Conservation (phyloP, 1,140 invertebrate species). For the Goniozus legneri region DNA sequence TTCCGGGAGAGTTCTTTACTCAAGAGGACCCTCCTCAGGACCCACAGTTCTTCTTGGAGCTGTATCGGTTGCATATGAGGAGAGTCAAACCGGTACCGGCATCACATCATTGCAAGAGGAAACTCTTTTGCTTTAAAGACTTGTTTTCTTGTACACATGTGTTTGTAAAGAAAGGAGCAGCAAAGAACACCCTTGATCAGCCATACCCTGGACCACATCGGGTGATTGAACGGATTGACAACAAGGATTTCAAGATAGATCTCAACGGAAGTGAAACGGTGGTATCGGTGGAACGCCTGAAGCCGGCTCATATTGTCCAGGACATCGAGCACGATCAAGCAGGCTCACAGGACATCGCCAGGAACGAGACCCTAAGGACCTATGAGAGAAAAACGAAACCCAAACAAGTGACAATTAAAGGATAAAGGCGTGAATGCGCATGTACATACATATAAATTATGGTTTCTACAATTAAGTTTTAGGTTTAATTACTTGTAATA, state of each 20-base stretch:
- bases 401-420: no score
- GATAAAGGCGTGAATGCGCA: no score
- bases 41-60: neutral
- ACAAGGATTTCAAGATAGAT: neutral
- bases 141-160: neutral
- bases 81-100: neutral
- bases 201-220: neutral
- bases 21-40: neutral
- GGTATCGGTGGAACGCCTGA: neutral
- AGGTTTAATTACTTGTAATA: no score
- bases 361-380: no score
- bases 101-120: neutral
- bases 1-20: slow-evolving; percentile 30
- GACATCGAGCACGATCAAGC: no score
- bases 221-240: neutral
- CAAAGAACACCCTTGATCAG: neutral
- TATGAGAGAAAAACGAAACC: no score
- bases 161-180: neutral
- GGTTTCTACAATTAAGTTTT: no score
- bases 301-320: neutral
- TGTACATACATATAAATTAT: no score
- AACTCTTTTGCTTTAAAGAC: neutral
- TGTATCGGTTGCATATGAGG: neutral
- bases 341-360: no score
- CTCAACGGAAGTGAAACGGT: neutral